phyloP scores from a whole-genome alignment of 2,113 vertebrate genomes.

The Centropus unirufus region DNA sequence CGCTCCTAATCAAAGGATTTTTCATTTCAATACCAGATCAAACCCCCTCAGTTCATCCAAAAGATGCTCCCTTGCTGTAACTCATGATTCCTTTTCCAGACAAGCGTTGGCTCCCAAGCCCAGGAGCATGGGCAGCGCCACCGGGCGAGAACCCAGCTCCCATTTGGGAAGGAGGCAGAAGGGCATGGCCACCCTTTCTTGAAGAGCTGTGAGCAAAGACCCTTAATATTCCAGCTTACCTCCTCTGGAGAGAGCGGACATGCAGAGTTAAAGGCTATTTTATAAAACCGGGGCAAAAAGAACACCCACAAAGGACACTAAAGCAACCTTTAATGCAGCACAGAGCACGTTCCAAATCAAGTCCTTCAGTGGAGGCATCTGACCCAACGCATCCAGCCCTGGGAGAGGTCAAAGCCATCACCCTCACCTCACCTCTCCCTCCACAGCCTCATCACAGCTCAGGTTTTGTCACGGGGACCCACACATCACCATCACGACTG shows the following conservation, averaged over 20 bases:
- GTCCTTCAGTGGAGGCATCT: background rate
- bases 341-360: background rate
- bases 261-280: background rate
- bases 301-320: background rate
- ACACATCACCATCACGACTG: rapidly evolving
- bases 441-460: background rate
- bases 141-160: background rate
- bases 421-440: background rate
- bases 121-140: rapidly evolving
- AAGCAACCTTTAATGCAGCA: background rate
- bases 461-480: background rate
- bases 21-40: background rate
- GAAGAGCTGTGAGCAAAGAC: background rate
- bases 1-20: rapidly evolving
- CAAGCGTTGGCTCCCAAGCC: background rate
- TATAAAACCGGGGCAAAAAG: background rate
- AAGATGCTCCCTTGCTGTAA: background rate
- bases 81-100: background rate
- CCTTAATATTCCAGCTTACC: rapidly evolving
- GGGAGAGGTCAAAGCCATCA: rapidly evolving
- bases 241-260: background rate
- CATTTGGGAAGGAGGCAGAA: background rate
- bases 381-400: background rate
- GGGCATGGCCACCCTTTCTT: background rate
- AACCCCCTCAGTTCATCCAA: background rate